Percentiles rank a stretch among this genome's conserved stretches.
These are phyloP conservation scores for Ophraella communa DNA, from an alignment of 2,888 invertebrate genomes.

Conservation along the genomic window DNA sequence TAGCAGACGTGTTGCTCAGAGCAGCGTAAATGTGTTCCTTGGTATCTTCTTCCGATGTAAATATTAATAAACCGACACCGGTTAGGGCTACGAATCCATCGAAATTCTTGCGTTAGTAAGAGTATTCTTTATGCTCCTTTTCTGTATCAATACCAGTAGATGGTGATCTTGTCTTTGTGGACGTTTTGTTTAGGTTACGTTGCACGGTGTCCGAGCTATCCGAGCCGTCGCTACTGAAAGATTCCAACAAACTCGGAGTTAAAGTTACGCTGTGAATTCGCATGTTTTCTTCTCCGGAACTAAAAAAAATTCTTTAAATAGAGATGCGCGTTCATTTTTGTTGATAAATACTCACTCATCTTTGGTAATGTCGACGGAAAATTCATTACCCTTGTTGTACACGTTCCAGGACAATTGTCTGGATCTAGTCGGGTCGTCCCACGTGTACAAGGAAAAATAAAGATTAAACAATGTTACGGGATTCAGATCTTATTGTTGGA, in stretches of 20 bases:
- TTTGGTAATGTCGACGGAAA: constrained; percentile 73
- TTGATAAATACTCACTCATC: constrained; percentile 62
- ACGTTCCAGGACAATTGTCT: constrained; percentile 81
- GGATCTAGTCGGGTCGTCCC: constrained; percentile 82
- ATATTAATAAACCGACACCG: constrained; percentile 70
- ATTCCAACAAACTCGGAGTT: constrained; percentile 50
- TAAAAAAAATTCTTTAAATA: constrained; percentile 45
- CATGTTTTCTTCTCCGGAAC: constrained; percentile 74
- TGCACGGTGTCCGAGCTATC: constrained; percentile 59
- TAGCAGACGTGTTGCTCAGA: constrained; percentile 72
- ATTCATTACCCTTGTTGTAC: constrained; percentile 78
- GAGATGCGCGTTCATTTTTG: too few relatives aligned
- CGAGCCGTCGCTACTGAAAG: constrained; percentile 67
- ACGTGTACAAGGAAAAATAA: constrained; percentile 79
- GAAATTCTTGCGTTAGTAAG: constrained; percentile 76
- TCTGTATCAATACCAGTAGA: constrained; percentile 83
- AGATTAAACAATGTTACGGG: constrained; percentile 79
- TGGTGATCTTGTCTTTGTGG: constrained; percentile 75
- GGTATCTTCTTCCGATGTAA: constrained; percentile 54
- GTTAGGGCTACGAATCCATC: constrained; percentile 74
- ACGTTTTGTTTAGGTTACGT: constrained; percentile 65
- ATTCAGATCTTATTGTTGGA: constrained; percentile 70
- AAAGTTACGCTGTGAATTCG: constrained; percentile 74
- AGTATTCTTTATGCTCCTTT: constrained; percentile 77
- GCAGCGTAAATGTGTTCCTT: constrained; percentile 75